These are phyloP conservation scores for Tragelaphus strepsiceros DNA, from an alignment of 2,113 vertebrate genomes.

Conservation along the genomic window DNA sequence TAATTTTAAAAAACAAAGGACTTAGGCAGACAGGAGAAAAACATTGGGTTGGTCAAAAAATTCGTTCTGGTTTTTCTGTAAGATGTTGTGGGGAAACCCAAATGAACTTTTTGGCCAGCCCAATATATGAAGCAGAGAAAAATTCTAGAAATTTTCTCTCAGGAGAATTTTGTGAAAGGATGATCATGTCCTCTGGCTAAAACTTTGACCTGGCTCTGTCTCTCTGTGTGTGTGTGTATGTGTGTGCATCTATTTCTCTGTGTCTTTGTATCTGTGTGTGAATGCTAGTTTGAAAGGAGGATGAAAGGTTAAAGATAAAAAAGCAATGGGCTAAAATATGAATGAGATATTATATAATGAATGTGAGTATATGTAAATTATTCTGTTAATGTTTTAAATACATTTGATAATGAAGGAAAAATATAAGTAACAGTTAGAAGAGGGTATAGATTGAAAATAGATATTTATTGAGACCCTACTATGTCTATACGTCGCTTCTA, in stretches of 20 bases:
- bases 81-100: not conserved
- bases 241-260: not conserved
- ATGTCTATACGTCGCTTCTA: not conserved
- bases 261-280: not conserved
- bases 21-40: not conserved
- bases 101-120: not conserved
- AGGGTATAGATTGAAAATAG: not conserved
- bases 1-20: not conserved
- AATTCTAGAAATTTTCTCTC: not conserved
- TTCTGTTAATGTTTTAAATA: not conserved
- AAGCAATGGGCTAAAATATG: not conserved
- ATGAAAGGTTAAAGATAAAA: not conserved
- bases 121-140: not conserved
- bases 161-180: not conserved
- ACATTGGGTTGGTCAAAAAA: not conserved
- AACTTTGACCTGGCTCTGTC: not conserved
- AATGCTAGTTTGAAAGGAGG: not conserved
- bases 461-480: not conserved
- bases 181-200: not conserved
- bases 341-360: not conserved
- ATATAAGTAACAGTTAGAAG: not conserved
- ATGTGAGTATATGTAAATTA: not conserved
- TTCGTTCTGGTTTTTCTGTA: not conserved
- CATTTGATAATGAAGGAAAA: not conserved
- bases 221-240: not conserved